Evolutionary conservation across 2,888 invertebrate genomes (phyloP).

Genomic region (Morpho helenor): DNA sequence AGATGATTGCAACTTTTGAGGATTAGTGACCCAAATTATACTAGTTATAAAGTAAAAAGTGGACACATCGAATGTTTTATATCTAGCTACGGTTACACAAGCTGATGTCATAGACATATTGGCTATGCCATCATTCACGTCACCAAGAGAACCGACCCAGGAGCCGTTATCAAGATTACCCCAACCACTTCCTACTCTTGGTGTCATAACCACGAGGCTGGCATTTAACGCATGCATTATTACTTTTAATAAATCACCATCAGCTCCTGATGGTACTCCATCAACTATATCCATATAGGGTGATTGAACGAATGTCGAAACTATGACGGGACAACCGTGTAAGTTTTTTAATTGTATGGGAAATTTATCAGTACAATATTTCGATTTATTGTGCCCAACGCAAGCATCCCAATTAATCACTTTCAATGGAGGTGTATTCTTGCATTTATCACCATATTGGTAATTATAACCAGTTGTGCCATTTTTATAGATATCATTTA

Average conservation of each 20-base stretch:
- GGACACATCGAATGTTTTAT: constrained; percentile 51
- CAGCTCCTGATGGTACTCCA: constrained; percentile 45
- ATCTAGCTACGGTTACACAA: constrained; percentile 47
- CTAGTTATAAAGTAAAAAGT: constrained; percentile 36
- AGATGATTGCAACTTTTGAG: constrained; percentile 41
- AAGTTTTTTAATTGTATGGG: constrained; percentile 49
- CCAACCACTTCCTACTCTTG: constrained; percentile 22
- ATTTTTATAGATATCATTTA: constrained; percentile 33
- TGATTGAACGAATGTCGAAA: constrained; percentile 51
- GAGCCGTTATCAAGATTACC: constrained; percentile 49
- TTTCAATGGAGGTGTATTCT: constrained; percentile 39
- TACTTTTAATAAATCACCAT: constrained; percentile 52
- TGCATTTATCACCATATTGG: constrained; percentile 43
- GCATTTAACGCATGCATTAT: constrained; percentile 50
- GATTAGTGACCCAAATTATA: constrained; percentile 55
- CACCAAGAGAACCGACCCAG: constrained; percentile 62
- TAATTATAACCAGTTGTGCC: constrained; percentile 45
- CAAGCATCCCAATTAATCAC: constrained; percentile 33
- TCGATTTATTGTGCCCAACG: constrained; percentile 17
- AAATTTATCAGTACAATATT: constrained; percentile 36
- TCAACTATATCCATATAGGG: constrained; percentile 52
- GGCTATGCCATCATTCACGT: constrained; percentile 50
- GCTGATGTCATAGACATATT: constrained; percentile 64
- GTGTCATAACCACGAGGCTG: constrained; percentile 46
- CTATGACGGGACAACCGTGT: constrained; percentile 47